Evolutionary conservation across 2,888 invertebrate species (phyloP), one percentile per base, ranked within the genome.

Genomic region (Isotomurus palustris): DNA sequence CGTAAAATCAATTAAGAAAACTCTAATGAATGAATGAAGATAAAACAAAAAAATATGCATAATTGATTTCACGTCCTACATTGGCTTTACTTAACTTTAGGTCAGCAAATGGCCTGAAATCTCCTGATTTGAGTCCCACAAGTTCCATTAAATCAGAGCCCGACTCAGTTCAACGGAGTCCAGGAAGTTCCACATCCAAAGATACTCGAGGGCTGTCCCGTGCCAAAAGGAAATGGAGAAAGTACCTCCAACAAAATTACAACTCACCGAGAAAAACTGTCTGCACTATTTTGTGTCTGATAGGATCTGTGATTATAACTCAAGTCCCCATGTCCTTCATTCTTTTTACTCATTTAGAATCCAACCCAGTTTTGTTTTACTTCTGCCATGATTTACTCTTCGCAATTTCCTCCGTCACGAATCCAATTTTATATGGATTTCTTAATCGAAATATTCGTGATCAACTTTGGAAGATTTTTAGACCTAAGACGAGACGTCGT

Each of bases 351-450:
- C 47, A 54, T 17, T 57, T 67, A n/a, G 67, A 62, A 38, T 36
- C 56, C 3, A 54, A 58, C 36, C 59, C 62, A 41, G 28, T 51
- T 14, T 45, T 63, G 40, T 68, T 68, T 48, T 62, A 62, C 35
- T 59, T 62, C 55, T 59, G 60, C 49, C 60, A 54, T 38, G 62
- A 58, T 32, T 51, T 67, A 41, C 62, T 69, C 43, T 59, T 66
- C 43, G 60, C 67, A 36, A 47, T 66, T n/a, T 60, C 67, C 1
- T 63, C 67, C 1, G 56, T 68, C 2, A 53, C 64, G 2, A 67
- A 69, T 56, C 70, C 70, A 25, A 58, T 70, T 22, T 63, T 70
- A 24, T 70, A 70, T 41, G 70, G 70, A 22, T 66, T 70, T 41
- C 66, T 70, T 12, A 70, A 70, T 38, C 51, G 70, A 45, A 66